These are phyloP conservation scores for Polyergus mexicanus DNA, from an alignment of 1,140 invertebrate species.

Conservation along the genomic window DNA sequence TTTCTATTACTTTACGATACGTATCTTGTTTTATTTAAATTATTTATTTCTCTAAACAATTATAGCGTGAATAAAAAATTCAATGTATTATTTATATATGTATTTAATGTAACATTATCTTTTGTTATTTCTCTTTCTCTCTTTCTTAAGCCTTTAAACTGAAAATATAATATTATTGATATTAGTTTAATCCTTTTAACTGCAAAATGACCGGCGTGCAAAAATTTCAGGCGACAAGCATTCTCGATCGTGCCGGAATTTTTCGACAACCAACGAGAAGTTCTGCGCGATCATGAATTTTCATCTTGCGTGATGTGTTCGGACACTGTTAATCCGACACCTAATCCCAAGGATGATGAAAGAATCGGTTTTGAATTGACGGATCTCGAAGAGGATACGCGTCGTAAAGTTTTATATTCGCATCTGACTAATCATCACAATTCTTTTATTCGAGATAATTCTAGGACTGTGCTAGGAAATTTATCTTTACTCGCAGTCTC, in stretches of 20 bases:
- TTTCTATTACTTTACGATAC: neutral
- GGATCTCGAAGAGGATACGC: neutral
- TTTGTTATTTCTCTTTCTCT: neutral
- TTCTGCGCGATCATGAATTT: neutral
- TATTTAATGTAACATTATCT: too few relatives aligned
- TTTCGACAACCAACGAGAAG: neutral
- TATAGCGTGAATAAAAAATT: neutral
- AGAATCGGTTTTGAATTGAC: neutral
- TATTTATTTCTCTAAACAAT: neutral
- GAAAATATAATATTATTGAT: neutral
- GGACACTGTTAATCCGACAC: slow-evolving; percentile 30
- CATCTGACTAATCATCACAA: neutral
- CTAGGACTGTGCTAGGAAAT: neutral
- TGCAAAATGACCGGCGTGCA: slow-evolving; percentile 27
- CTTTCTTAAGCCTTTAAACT: neutral
- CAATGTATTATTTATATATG: neutral
- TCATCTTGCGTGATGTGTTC: slow-evolving; percentile 4
- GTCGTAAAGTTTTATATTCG: slow-evolving; percentile 59
- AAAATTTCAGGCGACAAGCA: slow-evolving; percentile 30
- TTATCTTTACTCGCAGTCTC: slow-evolving; percentile 1
- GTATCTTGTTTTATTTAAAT: neutral
- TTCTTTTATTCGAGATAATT: neutral
- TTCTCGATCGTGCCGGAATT: neutral
- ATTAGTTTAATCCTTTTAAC: slow-evolving; percentile 9
- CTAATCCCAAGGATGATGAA: slow-evolving; percentile 28